Evolutionary conservation across 2,113 vertebrate species (phyloP), one percentile per base, ranked within the genome.

Genomic region (Burhinus bistriatus): DNA sequence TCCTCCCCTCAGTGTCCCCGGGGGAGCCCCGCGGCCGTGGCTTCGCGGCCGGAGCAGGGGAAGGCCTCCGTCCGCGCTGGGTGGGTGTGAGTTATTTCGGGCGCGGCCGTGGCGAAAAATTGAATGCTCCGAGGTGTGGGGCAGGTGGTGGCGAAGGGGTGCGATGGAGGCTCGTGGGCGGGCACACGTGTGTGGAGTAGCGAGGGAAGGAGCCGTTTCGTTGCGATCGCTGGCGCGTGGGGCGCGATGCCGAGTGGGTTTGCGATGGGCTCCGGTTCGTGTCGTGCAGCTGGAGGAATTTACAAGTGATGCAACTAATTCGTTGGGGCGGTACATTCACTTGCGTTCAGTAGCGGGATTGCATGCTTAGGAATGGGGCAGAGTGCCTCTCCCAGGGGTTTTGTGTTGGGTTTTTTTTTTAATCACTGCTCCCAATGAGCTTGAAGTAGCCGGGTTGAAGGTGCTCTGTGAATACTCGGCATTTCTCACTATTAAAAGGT

Each of bases 251-350:
- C 47, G 34, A 18, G 64, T 17, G 88, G 32, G 18, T 36, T 69
- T 10, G 68, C 15, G 44, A 15, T 38, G 80, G 38, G 40, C 47
- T 32, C 47, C 34, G 26, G 14, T 54, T 29, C 16, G 2, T 44
- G 26, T 15, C 70, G 45, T 61, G 95, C 94, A 82, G 83, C 91
- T 11, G 44, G 6, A 93, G 93, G 95, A 62, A 93, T 97, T 94
- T 5, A 36, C 62, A 87, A 95, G 96, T 27, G 92, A 83, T 95
- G 96, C 77, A n/a, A 83, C 93, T 57, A 58, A 87, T 87, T 83
- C 80, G 64, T 38, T 62, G 78, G 91, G 96, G 77, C 83, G 70
- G 66, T 5, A 61, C 40, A 11, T 52, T 95, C 93, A 3, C 57
- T 62, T 34, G 58, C 40, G 38, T 87, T 94, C 86, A 34, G 84